Conservation (phyloP, 37 sponge, comb jelly and placozoan genomes). For the Chondrilla cf. caribensis region DNA sequence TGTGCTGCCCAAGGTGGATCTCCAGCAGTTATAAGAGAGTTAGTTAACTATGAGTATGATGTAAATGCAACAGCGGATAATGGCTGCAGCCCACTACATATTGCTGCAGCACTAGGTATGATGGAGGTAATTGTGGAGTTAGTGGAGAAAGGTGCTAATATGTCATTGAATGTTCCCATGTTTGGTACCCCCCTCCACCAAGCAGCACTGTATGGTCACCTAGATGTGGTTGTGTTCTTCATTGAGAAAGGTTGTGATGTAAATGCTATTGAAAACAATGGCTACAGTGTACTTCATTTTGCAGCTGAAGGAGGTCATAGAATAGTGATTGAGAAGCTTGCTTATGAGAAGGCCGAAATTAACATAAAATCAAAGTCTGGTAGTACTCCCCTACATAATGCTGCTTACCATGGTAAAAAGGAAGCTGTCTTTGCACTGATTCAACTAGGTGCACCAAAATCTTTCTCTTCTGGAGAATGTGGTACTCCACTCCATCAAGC, state of each 20-base stretch:
- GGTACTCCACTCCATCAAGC: slow-evolving; percentile 16
- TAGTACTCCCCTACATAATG: not conserved
- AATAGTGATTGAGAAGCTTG: not conserved
- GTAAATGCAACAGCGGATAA: not conserved
- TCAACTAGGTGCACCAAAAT: slow-evolving; percentile 1
- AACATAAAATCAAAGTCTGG: not conserved
- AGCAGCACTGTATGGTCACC: not conserved
- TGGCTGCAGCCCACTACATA: not conserved
- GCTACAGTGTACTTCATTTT: slow-evolving; percentile 14
- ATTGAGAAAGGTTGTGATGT: not conserved
- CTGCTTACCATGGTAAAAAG: slow-evolving; percentile 2
- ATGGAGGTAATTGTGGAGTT: not conserved
- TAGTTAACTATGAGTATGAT: not conserved
- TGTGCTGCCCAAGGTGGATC: slow-evolving; percentile 5
- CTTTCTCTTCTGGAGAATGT: not conserved
- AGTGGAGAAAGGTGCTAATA: not conserved
- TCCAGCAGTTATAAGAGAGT: not conserved
- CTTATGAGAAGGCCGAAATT: not conserved
- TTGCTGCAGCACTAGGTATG: not conserved
- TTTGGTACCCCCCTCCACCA: slow-evolving; percentile 16
- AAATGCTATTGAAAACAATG: not conserved
- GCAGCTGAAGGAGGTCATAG: slow-evolving; percentile 15
- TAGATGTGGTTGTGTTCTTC: not conserved
- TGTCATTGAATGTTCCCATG: not conserved
- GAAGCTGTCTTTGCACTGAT: slow-evolving; percentile 10